Base-by-base conservation (phyloP, 2,888 invertebrate species). In the Ophraella communa region DNA sequence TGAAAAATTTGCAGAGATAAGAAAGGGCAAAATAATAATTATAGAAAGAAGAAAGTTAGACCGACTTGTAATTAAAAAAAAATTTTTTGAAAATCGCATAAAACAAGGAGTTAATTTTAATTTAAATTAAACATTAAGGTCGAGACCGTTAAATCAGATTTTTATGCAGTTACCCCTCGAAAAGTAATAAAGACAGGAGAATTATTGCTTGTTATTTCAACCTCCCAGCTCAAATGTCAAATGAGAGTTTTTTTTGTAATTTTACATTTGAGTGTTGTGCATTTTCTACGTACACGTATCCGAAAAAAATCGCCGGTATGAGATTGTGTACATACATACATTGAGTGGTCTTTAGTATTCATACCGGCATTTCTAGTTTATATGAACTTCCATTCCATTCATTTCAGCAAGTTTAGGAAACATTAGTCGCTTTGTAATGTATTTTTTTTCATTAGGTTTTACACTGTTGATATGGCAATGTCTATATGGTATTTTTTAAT, bases 401-500 rank as follows among this genome's bases (percentile, higher is more conserved):
- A 51, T 51, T 55, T 42, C 24, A 44, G 24, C 27, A 44, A 27
- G 24, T 23, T 55, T 44, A 55, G 55, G 53, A 53, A 30, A 27
- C 49, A 51, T 53, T 33, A 53, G 30, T 44, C 55, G 44, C 44
- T 55, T 55, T 55, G 55, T 55, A 55, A 55, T 44, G 44, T 55
- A 27, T 35, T 52, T 52, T 53, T 54, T 55, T 55, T 55, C 55
- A 55, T 44, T 55, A 55, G 24, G 27, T 27, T 27, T 24, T 27
- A 27, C 24, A 23, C 3, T 14, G 49, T 51, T 51, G 49, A 51
- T 27, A 27, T 24, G 27, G 49, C 23, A 23, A 27, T n/a, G 49
- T 8, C 49, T 51, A 51, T 51, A 51, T 51, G 27, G 49, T 17
- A 51, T 51, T 27, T 51, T 51, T 51, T 51, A 24, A 51, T 51